These are phyloP conservation scores for Prolemur simus DNA, from an alignment of 2,113 vertebrate species.

Conservation along the genomic window DNA sequence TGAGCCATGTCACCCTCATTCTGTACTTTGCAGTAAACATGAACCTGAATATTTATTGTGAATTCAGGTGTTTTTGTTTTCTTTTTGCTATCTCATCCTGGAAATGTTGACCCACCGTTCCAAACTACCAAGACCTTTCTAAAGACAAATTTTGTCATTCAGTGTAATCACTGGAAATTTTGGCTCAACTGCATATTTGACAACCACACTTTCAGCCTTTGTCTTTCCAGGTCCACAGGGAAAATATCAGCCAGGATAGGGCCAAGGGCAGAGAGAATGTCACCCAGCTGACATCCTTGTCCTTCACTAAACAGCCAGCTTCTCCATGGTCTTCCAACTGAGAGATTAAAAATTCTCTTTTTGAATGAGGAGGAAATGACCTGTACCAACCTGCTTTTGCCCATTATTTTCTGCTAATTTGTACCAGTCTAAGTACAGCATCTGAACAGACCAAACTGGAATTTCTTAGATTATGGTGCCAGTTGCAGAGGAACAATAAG, in stretches of 20 bases:
- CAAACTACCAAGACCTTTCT: neutral
- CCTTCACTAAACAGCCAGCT: neutral
- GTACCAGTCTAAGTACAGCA: neutral
- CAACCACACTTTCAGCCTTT: slow-evolving; percentile 13
- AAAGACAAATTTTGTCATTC: neutral
- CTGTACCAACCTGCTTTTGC: neutral
- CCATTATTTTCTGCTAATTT: neutral
- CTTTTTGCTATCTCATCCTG: neutral
- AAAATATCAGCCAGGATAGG: neutral
- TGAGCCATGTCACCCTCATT: neutral
- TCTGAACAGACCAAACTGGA: neutral
- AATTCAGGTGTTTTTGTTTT: neutral
- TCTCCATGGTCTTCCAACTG: neutral
- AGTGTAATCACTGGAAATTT: neutral
- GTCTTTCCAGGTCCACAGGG: neutral
- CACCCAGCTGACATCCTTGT: neutral
- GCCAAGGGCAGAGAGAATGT: neutral
- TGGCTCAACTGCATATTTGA: neutral
- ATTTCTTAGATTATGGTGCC: neutral
- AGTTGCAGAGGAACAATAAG: neutral
- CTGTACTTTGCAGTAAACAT: neutral
- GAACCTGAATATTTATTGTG: neutral
- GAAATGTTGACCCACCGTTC: neutral
- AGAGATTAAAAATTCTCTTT: neutral
- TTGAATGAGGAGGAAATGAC: neutral